phyloP scores from a whole-genome alignment of 2,888 invertebrate genomes.

The Sialis fuliginosa region DNA sequence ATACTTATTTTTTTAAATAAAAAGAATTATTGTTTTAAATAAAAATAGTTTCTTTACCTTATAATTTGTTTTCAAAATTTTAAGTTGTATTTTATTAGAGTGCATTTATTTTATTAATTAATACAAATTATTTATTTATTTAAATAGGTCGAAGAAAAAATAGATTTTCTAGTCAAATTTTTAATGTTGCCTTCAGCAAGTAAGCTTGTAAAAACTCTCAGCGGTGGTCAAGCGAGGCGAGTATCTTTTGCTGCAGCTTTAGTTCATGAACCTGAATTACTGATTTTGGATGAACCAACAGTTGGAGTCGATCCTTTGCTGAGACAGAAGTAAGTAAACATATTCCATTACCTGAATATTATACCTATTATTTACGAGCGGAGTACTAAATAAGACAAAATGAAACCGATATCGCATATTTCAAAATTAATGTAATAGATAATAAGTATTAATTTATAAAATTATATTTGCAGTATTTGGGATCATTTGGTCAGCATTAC shows the following conservation, averaged over 20 bases:
- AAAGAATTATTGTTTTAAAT: too few species aligned
- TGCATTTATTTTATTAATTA: too few species aligned
- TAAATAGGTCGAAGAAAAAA: conserved; percentile 36
- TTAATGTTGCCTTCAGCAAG: conserved; percentile 23
- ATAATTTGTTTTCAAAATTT: too few species aligned
- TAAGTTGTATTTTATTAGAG: too few species aligned
- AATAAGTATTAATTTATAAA: not conserved
- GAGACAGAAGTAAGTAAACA: conserved; percentile 41
- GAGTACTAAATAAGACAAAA: too few species aligned
- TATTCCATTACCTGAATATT: not conserved
- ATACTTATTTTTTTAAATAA: too few species aligned
- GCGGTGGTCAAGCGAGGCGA: conserved; percentile 80
- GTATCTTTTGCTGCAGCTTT: conserved; percentile 79
- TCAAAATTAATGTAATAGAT: too few species aligned
- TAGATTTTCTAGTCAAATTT: conserved; percentile 53
- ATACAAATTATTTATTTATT: too few species aligned
- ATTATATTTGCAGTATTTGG: conserved; percentile 47
- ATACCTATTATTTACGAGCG: too few species aligned
- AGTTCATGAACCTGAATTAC: conserved; percentile 72
- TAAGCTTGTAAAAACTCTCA: conserved; percentile 47
- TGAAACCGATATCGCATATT: too few species aligned
- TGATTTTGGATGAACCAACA: conserved; percentile 86
- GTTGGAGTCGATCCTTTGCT: conserved; percentile 85
- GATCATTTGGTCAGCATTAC: conserved; percentile 66
- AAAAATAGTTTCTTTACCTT: too few species aligned